phyloP scores from a whole-genome alignment of 2,797 vertebrate genomes.

The Capromys pilorides region DNA sequence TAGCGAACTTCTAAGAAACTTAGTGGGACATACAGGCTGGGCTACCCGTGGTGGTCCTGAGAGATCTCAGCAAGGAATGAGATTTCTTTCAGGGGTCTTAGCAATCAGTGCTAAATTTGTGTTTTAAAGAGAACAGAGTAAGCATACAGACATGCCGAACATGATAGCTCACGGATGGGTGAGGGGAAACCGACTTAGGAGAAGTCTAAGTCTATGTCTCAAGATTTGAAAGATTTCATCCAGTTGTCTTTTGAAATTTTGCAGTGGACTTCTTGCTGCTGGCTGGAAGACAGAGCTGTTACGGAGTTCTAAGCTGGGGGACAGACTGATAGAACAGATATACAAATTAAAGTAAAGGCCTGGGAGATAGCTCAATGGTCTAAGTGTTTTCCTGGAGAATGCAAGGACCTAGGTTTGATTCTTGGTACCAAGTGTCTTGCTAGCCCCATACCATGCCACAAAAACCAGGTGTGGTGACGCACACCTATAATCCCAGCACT shows the following conservation, averaged over 20 bases:
- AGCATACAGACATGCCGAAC: slow-evolving; percentile 33
- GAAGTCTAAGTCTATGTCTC: neutral
- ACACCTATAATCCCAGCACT: no score
- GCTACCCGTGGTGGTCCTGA: neutral
- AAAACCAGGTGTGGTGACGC: no score
- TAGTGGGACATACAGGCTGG: neutral
- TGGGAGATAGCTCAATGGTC: no score
- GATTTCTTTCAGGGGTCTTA: neutral
- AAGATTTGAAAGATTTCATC: neutral
- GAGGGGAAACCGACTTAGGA: slow-evolving; percentile 19
- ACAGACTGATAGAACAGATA: neutral
- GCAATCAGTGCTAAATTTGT: slow-evolving; percentile 48
- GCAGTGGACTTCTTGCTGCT: neutral
- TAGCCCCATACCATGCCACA: no score
- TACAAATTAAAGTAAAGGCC: neutral
- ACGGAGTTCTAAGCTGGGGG: neutral
- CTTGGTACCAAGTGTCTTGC: no score
- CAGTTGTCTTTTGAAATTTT: neutral
- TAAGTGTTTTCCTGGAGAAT: no score
- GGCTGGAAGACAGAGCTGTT: neutral
- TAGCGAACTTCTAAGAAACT: slow-evolving; percentile 58
- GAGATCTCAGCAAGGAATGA: slow-evolving; percentile 31
- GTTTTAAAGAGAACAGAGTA: neutral
- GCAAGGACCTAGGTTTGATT: no score
- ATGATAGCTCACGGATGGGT: slow-evolving; percentile 33